Base-by-base conservation (phyloP, 2,797 vertebrate genomes). In the Austrolebias charrua region DNA sequence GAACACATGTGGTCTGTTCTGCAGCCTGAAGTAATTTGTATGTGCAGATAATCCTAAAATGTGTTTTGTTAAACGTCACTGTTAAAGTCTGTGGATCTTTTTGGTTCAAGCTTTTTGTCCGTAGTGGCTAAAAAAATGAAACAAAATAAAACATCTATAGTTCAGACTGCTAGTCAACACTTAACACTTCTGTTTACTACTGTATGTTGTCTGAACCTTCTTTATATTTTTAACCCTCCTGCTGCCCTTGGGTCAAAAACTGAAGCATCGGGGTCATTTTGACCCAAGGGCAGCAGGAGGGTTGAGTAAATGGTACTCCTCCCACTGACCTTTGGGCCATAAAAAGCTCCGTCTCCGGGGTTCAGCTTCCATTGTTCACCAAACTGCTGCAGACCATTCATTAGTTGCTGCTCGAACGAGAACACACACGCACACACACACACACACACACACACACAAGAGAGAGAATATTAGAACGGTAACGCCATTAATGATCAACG, bases 311-410 rank as follows among this genome's bases (percentile, higher is more conserved):
- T 11, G 35, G 16, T 16, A 1, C 6, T 44, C 29, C 12, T 3
- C 31, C 29, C 9, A 53, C 86, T 85, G 66, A 97, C 96, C 93
- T 98, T 98, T 64, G 96, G 96, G 44, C 96, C 96, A 0, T 98
- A 97, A 85, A 98, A 98, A 2, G 96, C 95, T 0, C 96, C 96
- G 0, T 98, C 96, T 50, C 95, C 95, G 0, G 93, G 92, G 54
- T 90, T 97, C 65, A 97, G 67, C 60, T 95, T 92, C 96, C 96
- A 98, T 1, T 72, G 90, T 75, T 95, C 92, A 6, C 93, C 94
- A 18, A 95, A 97, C 19, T 90, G 84, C 66, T 82, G 84, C 66
- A 97, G 89, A 79, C 96, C 94, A 52, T 43, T 91, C 70, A 95
- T 87, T 79, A 96, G 71, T 67, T 93, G 93, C 89, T 98, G 84